These are phyloP conservation scores for Melanotaenia parkinsoni DNA, from an alignment of 2,797 vertebrate genomes.

Conservation along the genomic window DNA sequence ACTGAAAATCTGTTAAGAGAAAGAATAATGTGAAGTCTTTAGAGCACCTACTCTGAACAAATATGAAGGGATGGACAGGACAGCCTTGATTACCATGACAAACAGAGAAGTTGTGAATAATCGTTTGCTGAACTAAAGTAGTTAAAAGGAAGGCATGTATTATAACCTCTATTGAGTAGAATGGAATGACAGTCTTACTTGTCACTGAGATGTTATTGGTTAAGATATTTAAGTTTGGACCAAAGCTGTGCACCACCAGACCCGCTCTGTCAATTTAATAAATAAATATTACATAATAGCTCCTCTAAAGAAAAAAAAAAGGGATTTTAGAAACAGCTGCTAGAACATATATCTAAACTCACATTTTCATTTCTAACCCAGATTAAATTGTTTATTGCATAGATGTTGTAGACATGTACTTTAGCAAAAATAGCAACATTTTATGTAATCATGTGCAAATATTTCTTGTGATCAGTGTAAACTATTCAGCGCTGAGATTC, in stretches of 20 bases:
- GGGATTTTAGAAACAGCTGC: not conserved
- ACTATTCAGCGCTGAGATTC: conserved; percentile 15
- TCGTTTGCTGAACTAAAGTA: not conserved
- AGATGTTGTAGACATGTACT: not conserved
- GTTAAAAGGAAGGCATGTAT: not conserved
- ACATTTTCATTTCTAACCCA: conserved; percentile 21
- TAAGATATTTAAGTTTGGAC: not conserved
- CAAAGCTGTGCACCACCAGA: not conserved
- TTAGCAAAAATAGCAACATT: conserved; percentile 10
- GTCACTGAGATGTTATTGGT: too few relatives aligned
- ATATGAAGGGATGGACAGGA: not conserved
- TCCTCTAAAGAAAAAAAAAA: not conserved
- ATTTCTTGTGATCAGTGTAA: conserved; percentile 16
- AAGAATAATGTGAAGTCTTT: not conserved
- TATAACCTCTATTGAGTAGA: too few relatives aligned
- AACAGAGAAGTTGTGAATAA: not conserved
- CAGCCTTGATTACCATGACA: not conserved
- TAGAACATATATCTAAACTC: conserved; percentile 5
- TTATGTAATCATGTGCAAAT: conserved; percentile 7
- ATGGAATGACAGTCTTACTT: too few relatives aligned
- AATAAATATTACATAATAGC: not conserved
- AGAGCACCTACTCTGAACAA: not conserved
- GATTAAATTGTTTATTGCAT: conserved; percentile 1
- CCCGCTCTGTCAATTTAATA: not conserved
- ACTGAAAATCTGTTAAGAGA: conserved; percentile 6